These are phyloP conservation scores for Clanis bilineata DNA, from an alignment of 2,888 invertebrate genomes.

Conservation along the genomic window DNA sequence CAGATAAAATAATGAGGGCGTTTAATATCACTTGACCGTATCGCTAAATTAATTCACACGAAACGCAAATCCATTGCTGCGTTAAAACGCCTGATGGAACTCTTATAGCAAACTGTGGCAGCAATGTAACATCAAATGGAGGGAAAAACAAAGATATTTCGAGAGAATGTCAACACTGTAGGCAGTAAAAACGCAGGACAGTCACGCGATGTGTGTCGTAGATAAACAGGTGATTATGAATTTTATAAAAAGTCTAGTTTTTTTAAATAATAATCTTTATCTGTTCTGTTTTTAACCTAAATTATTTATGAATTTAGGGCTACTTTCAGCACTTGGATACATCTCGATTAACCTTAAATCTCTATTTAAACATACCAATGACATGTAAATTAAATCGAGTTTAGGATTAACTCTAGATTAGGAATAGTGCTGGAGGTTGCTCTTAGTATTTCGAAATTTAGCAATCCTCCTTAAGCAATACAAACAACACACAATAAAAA, in stretches of 20 bases:
- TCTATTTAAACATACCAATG: too few relatives aligned
- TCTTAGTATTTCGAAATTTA: too few relatives aligned
- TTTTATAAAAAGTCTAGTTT: background rate
- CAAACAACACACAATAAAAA: too few relatives aligned
- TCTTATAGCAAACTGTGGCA: constrained; percentile 32
- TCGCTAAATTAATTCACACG: constrained; percentile 27
- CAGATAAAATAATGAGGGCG: constrained; percentile 55
- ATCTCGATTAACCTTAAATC: too few relatives aligned
- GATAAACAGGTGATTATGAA: background rate
- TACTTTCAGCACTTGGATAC: too few relatives aligned
- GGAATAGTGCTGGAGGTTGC: too few relatives aligned
- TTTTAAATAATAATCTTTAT: background rate
- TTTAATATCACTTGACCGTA: constrained; percentile 29
- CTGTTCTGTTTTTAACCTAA: background rate
- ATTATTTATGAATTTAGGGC: too few relatives aligned
- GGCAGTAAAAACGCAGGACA: constrained; percentile 18
- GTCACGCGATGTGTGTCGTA: constrained; percentile 35
- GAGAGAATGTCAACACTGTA: constrained; percentile 38
- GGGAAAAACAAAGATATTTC: constrained; percentile 11
- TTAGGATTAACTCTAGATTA: too few relatives aligned
- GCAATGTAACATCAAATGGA: constrained; percentile 39
- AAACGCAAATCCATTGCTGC: constrained; percentile 31
- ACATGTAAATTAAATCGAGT: too few relatives aligned
- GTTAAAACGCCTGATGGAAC: constrained; percentile 34
- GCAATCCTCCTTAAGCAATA: too few relatives aligned